Evolutionary conservation across 1,140 invertebrate genomes (phyloP).

Genomic region (Drosophila persimilis): DNA sequence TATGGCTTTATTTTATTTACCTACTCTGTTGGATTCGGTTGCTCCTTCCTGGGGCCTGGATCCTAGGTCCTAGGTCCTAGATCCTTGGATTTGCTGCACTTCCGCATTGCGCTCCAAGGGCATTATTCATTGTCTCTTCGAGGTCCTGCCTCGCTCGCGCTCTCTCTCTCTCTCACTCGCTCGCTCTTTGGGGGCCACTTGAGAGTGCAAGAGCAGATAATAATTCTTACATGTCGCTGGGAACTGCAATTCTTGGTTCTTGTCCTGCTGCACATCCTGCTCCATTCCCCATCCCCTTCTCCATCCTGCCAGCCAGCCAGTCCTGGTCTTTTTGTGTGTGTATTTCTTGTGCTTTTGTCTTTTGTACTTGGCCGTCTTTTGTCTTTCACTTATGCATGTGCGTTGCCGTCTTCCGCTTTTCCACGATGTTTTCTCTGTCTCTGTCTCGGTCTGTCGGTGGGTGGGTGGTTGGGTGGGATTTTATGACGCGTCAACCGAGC

Average conservation of each 20-base stretch:
- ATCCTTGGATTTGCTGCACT: constrained; percentile 41
- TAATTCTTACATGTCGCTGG: constrained; percentile 74
- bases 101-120: constrained; percentile 76
- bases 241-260: constrained; percentile 58
- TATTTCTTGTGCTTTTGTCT: constrained; percentile 51
- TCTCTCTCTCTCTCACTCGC: neutral
- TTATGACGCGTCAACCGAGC: constrained; percentile 58
- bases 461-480: constrained; percentile 11
- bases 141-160: constrained; percentile 7
- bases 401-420: constrained; percentile 51
- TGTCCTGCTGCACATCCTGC: constrained; percentile 28
- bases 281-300: too few species aligned
- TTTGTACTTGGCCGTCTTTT: constrained; percentile 67
- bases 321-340: constrained; percentile 15
- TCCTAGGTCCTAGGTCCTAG: too few species aligned
- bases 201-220: constrained; percentile 74
- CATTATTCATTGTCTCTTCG: constrained; percentile 68
- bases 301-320: constrained; percentile 15
- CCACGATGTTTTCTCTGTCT: constrained; percentile 4
- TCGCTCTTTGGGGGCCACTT: constrained; percentile 57
- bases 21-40: constrained; percentile 23
- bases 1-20: constrained; percentile 76
- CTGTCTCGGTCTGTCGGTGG: neutral
- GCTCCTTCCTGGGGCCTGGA: too few species aligned
- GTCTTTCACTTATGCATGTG: constrained; percentile 78